Percentiles rank a stretch among this genome's conserved stretches.
Evolutionary conservation across 23 tunicate genomes (phyloP).

Genomic region (Pegea sp.): DNA sequence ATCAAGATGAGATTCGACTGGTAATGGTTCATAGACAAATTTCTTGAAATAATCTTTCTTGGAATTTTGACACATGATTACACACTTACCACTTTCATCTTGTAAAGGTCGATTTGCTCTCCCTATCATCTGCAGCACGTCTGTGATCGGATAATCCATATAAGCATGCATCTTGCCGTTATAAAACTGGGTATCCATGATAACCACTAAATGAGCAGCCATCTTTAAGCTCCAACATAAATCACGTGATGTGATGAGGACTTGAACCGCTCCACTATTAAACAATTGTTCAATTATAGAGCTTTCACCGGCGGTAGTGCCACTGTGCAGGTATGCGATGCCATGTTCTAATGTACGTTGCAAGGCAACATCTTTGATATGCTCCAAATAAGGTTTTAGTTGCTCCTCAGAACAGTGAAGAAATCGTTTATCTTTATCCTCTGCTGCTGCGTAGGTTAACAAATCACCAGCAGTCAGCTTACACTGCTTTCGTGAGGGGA

Average conservation of each 20-base stretch:
- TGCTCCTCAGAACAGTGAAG: constrained; percentile 81
- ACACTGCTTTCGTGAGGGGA: constrained; percentile 87
- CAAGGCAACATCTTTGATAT: constrained; percentile 77
- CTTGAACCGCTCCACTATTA: constrained; percentile 71
- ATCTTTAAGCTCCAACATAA: constrained; percentile 72
- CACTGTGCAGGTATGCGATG: constrained; percentile 88
- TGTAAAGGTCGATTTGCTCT: constrained; percentile 72
- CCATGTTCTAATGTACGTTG: constrained; percentile 75
- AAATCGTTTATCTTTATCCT: constrained; percentile 58
- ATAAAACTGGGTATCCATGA: constrained; percentile 98
- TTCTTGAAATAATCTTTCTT: constrained; percentile 95
- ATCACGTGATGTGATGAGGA: constrained; percentile 67
- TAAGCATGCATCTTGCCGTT: constrained; percentile 93
- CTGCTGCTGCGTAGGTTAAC: constrained; percentile 91
- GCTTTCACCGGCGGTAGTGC: constrained; percentile 58
- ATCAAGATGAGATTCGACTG: constrained; percentile 91
- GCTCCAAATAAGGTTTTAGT: constrained; percentile 61
- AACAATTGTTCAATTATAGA: constrained; percentile 70
- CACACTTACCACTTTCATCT: constrained; percentile 97
- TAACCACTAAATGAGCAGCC: constrained; percentile 65
- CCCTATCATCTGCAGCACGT: constrained; percentile 95
- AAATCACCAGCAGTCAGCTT: constrained; percentile 94
- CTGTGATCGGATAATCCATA: constrained; percentile 89
- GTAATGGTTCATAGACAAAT: constrained; percentile 92
- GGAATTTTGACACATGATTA: constrained; percentile 95